Evolutionary conservation across 2,888 invertebrate genomes (phyloP), one percentile per base, ranked within the genome.

Genomic region (Mesorhabditis spiculigera): DNA sequence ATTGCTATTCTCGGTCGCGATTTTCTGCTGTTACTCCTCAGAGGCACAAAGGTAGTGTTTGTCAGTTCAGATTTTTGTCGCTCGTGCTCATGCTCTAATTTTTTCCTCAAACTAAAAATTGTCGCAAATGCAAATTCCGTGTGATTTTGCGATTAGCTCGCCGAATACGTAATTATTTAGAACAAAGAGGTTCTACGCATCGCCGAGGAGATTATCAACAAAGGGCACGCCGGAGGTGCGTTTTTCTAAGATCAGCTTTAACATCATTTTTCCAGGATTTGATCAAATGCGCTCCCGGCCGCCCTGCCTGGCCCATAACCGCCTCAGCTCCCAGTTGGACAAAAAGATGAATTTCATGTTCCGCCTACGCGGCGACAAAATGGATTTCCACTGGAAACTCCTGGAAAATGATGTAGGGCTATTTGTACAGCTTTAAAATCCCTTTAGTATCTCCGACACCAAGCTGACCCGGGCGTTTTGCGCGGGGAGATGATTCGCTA

Each of bases 391-490:
- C 58, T 50, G 58, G 58, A 50, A 50, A n/a, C 58, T 50, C n/a
- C 58, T 50, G 8, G 58, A 50, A 50, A n/a, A 50, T n/a, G 58
- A 50, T 50, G 58, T 50, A 50, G n/a, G n/a, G n/a, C 58, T 13
- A 50, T 13, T 50, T 50, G n/a, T 50, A 50, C 10, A 50, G 10
- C 58, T 13, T 50, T n/a, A 10, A 50, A 10, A 13, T 50, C 8
- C 8, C n/a, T 50, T 50, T 50, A 50, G 58, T 50, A 50, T 50
- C n/a, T 50, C 8, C 58, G 58, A n/a, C 58, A 50, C n/a, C 10
- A n/a, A 13, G 58, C 8, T 13, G 58, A 50, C 58, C 8, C 8
- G 8, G 58, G 58, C 8, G 8, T 10, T 10, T 50, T 50, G n/a
- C 58, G 58, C n/a, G 58, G 58, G 3, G 58, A 50, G n/a, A 50